Conservation (phyloP, 2,888 invertebrate species). For the Melieria picta region DNA sequence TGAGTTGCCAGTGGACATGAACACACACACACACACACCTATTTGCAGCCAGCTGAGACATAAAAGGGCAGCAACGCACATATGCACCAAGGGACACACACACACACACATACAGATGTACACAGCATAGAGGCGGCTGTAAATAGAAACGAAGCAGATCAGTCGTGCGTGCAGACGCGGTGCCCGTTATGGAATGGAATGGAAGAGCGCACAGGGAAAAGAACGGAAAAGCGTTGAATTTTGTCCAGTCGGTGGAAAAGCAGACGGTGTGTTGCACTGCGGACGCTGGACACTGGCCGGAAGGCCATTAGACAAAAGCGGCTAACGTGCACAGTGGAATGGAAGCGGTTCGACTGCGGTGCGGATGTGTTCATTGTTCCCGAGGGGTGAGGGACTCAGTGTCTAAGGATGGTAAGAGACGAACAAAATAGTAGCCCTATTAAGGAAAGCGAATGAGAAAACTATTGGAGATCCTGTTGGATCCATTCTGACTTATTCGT, state of each 20-base stretch:
- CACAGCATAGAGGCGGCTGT: no score
- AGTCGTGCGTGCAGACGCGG: neutral
- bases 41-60: no score
- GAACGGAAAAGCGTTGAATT: no score
- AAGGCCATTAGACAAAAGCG: conserved; percentile 30
- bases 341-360: neutral
- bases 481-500: no score
- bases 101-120: neutral
- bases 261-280: neutral
- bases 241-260: no score
- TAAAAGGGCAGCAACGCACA: neutral
- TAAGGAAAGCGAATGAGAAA: no score
- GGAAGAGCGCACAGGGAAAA: no score
- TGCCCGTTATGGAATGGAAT: neutral
- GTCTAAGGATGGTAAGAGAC: no score
- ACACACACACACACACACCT: neutral
- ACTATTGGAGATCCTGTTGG: no score
- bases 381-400: neutral
- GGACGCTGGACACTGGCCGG: conserved; percentile 31
- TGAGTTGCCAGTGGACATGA: conserved; percentile 1
- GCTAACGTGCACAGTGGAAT: neutral
- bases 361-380: neutral
- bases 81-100: neutral
- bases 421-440: no score
- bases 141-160: neutral